Conservation (phyloP, 2,113 vertebrate genomes). For the Eulemur macaco region DNA sequence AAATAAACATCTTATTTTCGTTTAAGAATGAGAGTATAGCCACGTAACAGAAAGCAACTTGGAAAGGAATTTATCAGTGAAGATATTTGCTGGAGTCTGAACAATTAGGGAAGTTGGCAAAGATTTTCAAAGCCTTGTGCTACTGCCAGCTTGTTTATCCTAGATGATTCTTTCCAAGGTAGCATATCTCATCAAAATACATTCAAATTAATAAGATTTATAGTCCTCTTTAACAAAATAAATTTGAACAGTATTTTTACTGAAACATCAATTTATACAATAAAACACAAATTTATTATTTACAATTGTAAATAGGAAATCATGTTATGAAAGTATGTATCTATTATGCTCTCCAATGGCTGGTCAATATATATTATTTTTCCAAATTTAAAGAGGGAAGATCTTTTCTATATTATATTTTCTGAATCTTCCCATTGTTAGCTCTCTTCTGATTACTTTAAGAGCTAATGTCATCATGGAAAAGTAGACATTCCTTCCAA, state of each 20-base stretch:
- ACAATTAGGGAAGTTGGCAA: neutral
- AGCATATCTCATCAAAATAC: neutral
- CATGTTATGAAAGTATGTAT: neutral
- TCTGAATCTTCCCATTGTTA: neutral
- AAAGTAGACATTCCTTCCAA: neutral
- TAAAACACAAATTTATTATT: neutral
- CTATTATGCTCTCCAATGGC: neutral
- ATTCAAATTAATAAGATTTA: neutral
- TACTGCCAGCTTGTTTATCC: neutral
- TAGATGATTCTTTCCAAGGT: neutral
- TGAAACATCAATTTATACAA: neutral
- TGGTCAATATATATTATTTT: neutral
- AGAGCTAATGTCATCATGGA: neutral
- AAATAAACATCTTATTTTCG: neutral
- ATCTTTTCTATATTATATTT: neutral
- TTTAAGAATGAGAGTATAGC: neutral
- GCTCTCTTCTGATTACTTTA: neutral
- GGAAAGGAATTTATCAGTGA: neutral
- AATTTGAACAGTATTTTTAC: neutral
- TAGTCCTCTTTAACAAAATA: neutral
- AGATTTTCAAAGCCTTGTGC: neutral
- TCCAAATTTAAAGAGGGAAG: neutral
- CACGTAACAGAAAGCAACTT: neutral
- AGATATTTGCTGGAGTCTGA: neutral
- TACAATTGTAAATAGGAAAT: neutral